phyloP scores from a whole-genome alignment of 2,797 vertebrate genomes.

The Lacerta bilineata region DNA sequence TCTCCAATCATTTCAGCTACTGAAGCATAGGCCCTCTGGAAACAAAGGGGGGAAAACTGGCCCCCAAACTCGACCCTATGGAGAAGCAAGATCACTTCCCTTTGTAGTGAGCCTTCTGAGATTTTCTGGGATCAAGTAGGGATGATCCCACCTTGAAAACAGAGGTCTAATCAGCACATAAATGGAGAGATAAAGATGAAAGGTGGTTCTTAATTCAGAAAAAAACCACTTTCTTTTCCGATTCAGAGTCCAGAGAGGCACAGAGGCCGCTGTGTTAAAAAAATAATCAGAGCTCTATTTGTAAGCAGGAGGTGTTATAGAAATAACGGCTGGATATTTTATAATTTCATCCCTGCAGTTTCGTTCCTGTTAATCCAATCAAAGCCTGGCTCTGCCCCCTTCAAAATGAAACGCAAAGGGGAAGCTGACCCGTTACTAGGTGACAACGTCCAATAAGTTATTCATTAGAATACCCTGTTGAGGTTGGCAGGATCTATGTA shows the following conservation, averaged over 20 bases:
- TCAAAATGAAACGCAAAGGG: conserved; percentile 73
- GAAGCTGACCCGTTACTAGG: conserved; percentile 72
- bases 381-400: conserved; percentile 57
- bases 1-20: conserved; percentile 69
- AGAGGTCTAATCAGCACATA: conserved; percentile 47
- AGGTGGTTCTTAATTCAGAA: conserved; percentile 35
- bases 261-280: conserved; percentile 47
- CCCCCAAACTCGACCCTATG: not conserved
- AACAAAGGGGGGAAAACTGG: not conserved
- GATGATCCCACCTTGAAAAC: conserved; percentile 55
- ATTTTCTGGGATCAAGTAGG: conserved; percentile 47
- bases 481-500: conserved; percentile 58
- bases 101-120: conserved; percentile 13
- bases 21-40: conserved; percentile 42
- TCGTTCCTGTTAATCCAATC: conserved; percentile 73
- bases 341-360: conserved; percentile 66
- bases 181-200: conserved; percentile 57
- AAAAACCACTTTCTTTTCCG: not conserved
- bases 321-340: conserved; percentile 62
- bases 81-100: conserved; percentile 43
- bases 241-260: not conserved
- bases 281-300: conserved; percentile 13
- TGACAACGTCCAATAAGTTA: conserved; percentile 71
- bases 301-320: conserved; percentile 48
- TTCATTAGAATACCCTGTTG: conserved; percentile 74